Evolutionary conservation across 2,888 invertebrate genomes (phyloP), one percentile per base, ranked within the genome.

Genomic region (Zaprionus obscuricornis): DNA sequence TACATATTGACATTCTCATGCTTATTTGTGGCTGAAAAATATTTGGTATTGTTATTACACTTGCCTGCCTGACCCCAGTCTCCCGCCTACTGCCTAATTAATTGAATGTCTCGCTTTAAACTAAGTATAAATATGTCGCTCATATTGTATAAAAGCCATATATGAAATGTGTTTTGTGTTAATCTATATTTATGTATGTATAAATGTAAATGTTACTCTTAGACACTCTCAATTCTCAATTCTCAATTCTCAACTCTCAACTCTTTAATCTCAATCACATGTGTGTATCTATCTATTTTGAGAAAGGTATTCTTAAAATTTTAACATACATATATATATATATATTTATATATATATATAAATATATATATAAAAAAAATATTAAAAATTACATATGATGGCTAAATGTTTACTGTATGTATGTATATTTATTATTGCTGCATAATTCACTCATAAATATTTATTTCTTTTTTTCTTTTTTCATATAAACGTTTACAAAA

Each of bases 381-480:
- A 59, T 55, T 67, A 37, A 50, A 63, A 45, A 66, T 55, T 66
- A 81, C 62, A 67, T 73, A 73, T 62, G 56, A 59, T 78, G 78
- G 83, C 83, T 78, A 77, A 85, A 78, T 85, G 78, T 78, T 85
- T 82, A 78, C 67, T 78, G 83, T 78, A 78, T 78, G 83, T 83
- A 83, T 78, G 85, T 86, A 74, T 83, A 83, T 81, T 85, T 85
- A 81, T 86, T 88, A 88, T 88, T 88, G 88, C 88, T 88, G 88
- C 88, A 88, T 78, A 85, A 78, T 88, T 88, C 85, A 87, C 85
- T 88, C 88, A 88, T 88, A 76, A 87, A 85, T 82, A 81, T 82
- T 87, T 87, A 88, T 88, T 88, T 87, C 74, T 78, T 82, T 87
- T 87, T 88, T 87, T 82, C 78, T 86, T 88, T 85, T 88, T 88